Evolutionary conservation across 2,113 vertebrate genomes (phyloP).

Genomic region (Myrmecophaga tridactyla): DNA sequence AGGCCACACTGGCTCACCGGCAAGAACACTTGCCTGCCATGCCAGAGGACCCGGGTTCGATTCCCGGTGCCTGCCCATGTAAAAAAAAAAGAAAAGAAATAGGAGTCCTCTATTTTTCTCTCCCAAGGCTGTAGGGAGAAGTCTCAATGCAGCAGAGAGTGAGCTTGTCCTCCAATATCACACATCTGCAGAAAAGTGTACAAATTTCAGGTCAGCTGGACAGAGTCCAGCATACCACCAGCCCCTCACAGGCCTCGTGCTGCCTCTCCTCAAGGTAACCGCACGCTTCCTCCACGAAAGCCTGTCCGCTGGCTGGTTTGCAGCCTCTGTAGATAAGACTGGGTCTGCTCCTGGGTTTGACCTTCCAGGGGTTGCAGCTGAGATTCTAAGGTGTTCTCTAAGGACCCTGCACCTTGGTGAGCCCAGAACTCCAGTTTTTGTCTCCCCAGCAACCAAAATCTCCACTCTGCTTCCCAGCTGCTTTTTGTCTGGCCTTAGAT

Average conservation of each 20-base stretch:
- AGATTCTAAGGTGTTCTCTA: background rate
- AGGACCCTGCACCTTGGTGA: background rate
- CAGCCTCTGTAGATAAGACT: background rate
- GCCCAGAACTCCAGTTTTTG: background rate
- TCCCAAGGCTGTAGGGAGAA: background rate
- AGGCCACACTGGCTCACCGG: no score
- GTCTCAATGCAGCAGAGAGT: background rate
- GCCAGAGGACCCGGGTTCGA: no score
- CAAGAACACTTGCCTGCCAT: no score
- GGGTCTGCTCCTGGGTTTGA: background rate
- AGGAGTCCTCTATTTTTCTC: background rate
- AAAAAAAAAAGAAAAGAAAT: no score
- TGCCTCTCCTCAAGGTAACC: rapidly evolving
- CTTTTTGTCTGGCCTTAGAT: background rate
- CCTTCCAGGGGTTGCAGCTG: background rate
- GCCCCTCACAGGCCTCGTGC: background rate
- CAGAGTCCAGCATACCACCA: background rate
- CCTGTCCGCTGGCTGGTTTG: background rate
- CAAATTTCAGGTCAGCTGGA: background rate
- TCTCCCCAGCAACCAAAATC: background rate
- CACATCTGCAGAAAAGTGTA: background rate
- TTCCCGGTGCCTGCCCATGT: no score
- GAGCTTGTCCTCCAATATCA: background rate
- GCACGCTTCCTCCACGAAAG: background rate
- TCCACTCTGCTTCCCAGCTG: background rate